phyloP scores from a whole-genome alignment of 2,888 invertebrate species.

The Plagiodera versicolora region DNA sequence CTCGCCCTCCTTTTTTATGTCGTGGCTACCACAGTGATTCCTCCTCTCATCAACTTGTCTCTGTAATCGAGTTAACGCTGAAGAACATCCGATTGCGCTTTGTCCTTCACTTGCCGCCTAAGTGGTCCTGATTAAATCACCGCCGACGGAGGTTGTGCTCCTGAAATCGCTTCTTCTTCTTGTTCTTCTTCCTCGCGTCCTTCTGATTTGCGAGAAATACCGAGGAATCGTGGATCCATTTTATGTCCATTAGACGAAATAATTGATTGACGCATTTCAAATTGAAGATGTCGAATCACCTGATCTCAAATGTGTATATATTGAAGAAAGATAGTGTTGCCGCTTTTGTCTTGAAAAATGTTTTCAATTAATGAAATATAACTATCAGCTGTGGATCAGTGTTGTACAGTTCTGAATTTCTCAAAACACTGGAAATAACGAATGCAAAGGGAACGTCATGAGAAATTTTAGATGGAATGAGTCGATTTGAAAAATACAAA shows the following conservation, averaged over 20 bases:
- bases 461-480: too few species aligned
- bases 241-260: background rate
- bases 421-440: too few species aligned
- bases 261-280: background rate
- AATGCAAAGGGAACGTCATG: too few species aligned
- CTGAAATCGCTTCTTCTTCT: background rate
- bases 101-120: constrained; percentile 39
- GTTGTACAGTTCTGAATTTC: too few species aligned
- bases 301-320: too few species aligned
- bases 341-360: too few species aligned
- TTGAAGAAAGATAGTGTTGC: too few species aligned
- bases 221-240: background rate
- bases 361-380: too few species aligned
- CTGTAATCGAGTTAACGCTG: constrained; percentile 31
- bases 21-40: constrained; percentile 14
- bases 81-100: constrained; percentile 42
- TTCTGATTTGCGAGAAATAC: background rate
- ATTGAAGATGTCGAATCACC: too few species aligned
- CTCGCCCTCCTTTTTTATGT: background rate
- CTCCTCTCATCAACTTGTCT: constrained; percentile 26
- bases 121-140: constrained; percentile 48
- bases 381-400: too few species aligned
- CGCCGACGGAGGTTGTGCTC: background rate
- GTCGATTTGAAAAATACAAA: too few species aligned
- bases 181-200: background rate